Evolutionary conservation across 2,797 vertebrate genomes (phyloP), one percentile per base, ranked within the genome.

Genomic region (Crypturellus tataupa): DNA sequence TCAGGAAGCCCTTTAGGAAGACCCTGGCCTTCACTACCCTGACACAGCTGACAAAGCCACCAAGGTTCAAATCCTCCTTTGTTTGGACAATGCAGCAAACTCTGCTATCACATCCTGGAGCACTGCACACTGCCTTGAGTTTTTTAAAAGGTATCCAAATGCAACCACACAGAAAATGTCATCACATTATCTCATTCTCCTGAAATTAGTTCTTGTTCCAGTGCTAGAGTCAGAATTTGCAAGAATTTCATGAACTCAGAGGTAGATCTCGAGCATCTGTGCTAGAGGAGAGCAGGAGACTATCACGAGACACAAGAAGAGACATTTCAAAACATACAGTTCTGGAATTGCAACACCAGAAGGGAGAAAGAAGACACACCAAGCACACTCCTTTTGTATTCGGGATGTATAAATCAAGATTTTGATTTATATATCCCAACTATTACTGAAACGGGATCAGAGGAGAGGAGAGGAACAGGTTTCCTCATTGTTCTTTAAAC

Each of bases 311-410:
- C 27, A 37, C 1, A 5, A 70, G 42, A 59, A 21, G 58, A 73
- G 14, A 59, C 12, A 4, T 15, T 70, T 53, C 49, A 47, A 53
- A 21, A 37, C 46, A 15, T 31, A 53, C 47, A 35, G 25, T 8
- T 12, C 17, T 13, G 39, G 15, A 85, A 15, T 9, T 12, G 44
- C 0, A 0, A 25, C 4, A 5, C 4, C 3, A 2, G 5, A 72
- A 23, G 3, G 40, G 18, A 14, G 87, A 24, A 42, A 31, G 29
- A 39, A 40, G 49, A 40, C 13, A 40, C 35, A 49, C 14, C 19
- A 71, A 37, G 17, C 12, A 42, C 31, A 59, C 76, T 14, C 7
- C 11, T 18, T 53, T 37, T 0, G 0, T 3, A 13, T 42, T 73
- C n/a, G n/a, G n/a, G n/a, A n/a, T n/a, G n/a, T 40, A 40, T 40